Conservation (phyloP, 1,140 invertebrate species). For the Leguminivora glycinivorella region DNA sequence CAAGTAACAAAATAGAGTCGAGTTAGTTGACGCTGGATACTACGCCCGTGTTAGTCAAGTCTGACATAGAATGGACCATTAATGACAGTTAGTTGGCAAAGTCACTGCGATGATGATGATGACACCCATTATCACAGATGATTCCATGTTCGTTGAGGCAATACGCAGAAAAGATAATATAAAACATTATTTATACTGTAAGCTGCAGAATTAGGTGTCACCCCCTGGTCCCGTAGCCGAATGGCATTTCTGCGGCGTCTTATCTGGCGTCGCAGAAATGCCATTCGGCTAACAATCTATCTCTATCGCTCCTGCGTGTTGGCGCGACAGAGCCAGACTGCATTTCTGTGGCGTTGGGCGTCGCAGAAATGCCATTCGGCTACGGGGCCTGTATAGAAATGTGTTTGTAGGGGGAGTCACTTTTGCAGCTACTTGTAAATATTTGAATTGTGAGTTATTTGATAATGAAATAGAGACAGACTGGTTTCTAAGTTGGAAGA, state of each 20-base stretch:
- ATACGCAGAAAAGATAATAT: slow-evolving; percentile 37
- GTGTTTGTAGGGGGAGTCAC: too few relatives aligned
- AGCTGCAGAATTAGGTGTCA: too few relatives aligned
- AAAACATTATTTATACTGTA: too few relatives aligned
- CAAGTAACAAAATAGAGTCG: slow-evolving; percentile 63
- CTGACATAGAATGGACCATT: slow-evolving; percentile 46
- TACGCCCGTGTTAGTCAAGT: slow-evolving; percentile 59
- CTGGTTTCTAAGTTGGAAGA: not conserved
- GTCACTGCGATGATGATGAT: slow-evolving; percentile 44
- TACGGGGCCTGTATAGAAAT: too few relatives aligned
- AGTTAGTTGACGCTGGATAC: slow-evolving; percentile 61
- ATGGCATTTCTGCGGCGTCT: too few relatives aligned
- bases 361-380: too few relatives aligned
- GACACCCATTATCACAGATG: slow-evolving; percentile 47
- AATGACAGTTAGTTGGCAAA: slow-evolving; percentile 48
- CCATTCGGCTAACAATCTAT: too few relatives aligned
- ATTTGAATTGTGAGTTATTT: not conserved
- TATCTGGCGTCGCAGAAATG: too few relatives aligned
- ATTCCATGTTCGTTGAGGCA: slow-evolving; percentile 49
- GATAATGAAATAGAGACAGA: not conserved
- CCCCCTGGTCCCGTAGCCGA: too few relatives aligned
- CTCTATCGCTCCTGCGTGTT: too few relatives aligned
- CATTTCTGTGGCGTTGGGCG: too few relatives aligned
- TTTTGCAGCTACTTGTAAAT: not conserved
- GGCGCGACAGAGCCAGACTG: too few relatives aligned